Evolutionary conservation across 2,888 invertebrate genomes (phyloP), one percentile per base, ranked within the genome.

Genomic region (Phengaris alcon): DNA sequence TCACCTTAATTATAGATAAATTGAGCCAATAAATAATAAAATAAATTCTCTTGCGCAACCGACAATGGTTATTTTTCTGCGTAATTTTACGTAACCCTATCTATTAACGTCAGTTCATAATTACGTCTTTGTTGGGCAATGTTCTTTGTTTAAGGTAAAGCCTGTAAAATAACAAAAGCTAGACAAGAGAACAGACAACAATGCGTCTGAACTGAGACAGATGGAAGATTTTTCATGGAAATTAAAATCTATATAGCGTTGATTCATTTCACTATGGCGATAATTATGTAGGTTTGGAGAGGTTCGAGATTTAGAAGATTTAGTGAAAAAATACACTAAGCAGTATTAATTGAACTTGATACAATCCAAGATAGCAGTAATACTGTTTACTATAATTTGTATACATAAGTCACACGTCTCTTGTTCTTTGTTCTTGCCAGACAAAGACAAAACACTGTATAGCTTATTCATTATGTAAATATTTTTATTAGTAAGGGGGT

Each of bases 71-170:
- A 70, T 70, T 51, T 72, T 72, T 72, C 52, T 35, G n/a, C 12
- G 72, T 22, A 72, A 35, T 54, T 68, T 68, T 10, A 69, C 54
- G 68, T 46, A n/a, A 55, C 22, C 55, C 44, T 83, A 81, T 83
- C 85, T 86, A 84, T 86, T 85, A 86, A 85, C 82, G 82, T 82
- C 80, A 83, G 83, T 87, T 87, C 86, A 85, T 91, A 91, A 92
- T 91, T 90, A 90, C 84, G 86, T 87, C 87, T 88, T 93, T 92
- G 90, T 92, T 86, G 85, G 80, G 81, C 82, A 83, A 84, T 84
- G 83, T 84, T 84, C 90, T 87, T 92, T 91, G 92, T 92, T 87
- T 86, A 80, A 84, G 82, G 81, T 83, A 35, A 35, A 35, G 35
- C 82, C 81, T 84, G 85, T 86, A 86, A 83, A 84, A 86, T 86